phyloP scores from a whole-genome alignment of 2,888 invertebrate species.

The Tipula helvola region DNA sequence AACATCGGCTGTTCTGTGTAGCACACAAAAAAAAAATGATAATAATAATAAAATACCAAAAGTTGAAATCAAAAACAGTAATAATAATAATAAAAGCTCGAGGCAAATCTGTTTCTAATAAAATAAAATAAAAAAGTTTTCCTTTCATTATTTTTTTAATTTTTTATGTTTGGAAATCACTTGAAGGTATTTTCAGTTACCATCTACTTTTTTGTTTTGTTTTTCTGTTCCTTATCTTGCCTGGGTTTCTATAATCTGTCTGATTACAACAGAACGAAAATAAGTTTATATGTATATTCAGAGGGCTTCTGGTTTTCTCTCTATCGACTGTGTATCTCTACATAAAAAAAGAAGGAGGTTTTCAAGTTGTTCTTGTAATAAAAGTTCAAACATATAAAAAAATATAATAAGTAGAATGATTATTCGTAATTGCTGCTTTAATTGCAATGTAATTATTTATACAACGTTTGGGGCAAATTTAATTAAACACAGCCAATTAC shows the following conservation, averaged over 20 bases:
- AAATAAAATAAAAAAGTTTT: conserved; percentile 9
- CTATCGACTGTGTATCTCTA: not conserved
- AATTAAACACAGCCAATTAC: not conserved
- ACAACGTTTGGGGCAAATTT: not conserved
- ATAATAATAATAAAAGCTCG: not conserved
- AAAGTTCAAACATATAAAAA: not conserved
- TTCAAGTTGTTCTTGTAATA: not conserved
- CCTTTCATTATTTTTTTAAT: not conserved
- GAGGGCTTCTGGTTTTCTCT: not conserved
- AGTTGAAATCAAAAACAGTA: not conserved
- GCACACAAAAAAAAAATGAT: not conserved
- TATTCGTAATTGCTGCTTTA: not conserved
- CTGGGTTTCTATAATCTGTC: not conserved
- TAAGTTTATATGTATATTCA: not conserved
- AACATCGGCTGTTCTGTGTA: not conserved
- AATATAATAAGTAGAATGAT: not conserved
- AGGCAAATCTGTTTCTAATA: conserved; percentile 5
- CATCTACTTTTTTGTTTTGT: not conserved
- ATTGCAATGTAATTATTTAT: not conserved
- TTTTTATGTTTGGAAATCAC: conserved; percentile 8
- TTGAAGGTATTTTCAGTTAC: conserved; percentile 8
- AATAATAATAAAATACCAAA: not conserved
- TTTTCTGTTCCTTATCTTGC: not conserved
- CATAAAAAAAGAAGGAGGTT: not conserved
- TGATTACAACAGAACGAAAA: not conserved